Conservation (phyloP, 2,113 vertebrate genomes). For the Progne subis region DNA sequence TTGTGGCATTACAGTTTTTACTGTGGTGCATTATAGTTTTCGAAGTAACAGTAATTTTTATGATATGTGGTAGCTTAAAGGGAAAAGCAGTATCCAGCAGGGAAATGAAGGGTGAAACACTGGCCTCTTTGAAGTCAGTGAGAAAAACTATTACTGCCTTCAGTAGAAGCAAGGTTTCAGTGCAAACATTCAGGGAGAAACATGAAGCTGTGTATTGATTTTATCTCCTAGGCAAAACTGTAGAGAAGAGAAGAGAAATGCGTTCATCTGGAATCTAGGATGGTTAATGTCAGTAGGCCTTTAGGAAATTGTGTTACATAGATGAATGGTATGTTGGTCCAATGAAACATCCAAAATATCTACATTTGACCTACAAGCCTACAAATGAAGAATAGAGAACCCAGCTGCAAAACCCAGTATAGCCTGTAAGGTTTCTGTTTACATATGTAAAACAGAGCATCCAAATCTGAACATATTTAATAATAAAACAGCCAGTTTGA, state of each 20-base stretch:
- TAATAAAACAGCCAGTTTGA: not conserved
- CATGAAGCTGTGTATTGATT: slow-evolving; percentile 2
- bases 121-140: not conserved
- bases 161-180: not conserved
- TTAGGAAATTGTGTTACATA: slow-evolving; percentile 36
- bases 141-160: slow-evolving; percentile 36
- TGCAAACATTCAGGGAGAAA: slow-evolving; percentile 15
- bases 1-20: slow-evolving; percentile 12
- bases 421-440: not conserved
- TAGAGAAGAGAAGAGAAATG: slow-evolving; percentile 7
- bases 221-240: slow-evolving; percentile 6
- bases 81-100: slow-evolving; percentile 26
- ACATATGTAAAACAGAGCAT: not conserved
- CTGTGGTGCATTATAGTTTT: not conserved
- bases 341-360: not conserved
- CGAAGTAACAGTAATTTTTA: slow-evolving; percentile 11
- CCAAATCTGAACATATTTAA: not conserved
- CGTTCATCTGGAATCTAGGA: slow-evolving; percentile 3
- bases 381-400: not conserved
- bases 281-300: slow-evolving; percentile 15
- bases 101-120: slow-evolving; percentile 19
- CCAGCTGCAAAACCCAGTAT: not conserved
- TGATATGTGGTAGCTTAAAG: slow-evolving; percentile 19
- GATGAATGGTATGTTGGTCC: slow-evolving; percentile 29
- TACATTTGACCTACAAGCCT: not conserved